Evolutionary conservation across 1,140 invertebrate genomes (phyloP), one percentile per base, ranked within the genome.

Genomic region (Mya arenaria): DNA sequence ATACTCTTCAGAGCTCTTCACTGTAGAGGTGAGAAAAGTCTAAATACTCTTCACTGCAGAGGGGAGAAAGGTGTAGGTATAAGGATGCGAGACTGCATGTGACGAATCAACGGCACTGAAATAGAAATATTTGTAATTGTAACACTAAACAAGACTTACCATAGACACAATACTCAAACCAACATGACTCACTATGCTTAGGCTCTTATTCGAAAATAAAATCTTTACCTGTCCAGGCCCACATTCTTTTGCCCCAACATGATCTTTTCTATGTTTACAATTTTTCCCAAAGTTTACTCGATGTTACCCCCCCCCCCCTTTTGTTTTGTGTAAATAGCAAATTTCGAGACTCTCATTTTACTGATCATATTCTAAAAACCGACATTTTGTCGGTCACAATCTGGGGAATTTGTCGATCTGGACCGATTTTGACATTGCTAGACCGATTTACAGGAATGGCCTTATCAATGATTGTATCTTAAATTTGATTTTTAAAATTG

Each of bases 1-100:
- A n/a, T n/a, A n/a, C n/a, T n/a, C n/a, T n/a, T n/a, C n/a, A n/a
- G n/a, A n/a, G n/a, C n/a, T n/a, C n/a, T n/a, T n/a, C n/a, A n/a
- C n/a, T n/a, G n/a, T n/a, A n/a, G n/a, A n/a, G n/a, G n/a, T n/a
- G n/a, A n/a, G n/a, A n/a, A n/a, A n/a, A n/a, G n/a, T n/a, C n/a
- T n/a, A n/a, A n/a, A n/a, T n/a, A 44, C 63, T 73, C 60, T 60
- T 74, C 90, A 98, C 93, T 98, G 95, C 10, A 97, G 97, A 36
- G 97, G 98, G 8, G 98, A 99, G 93, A 98, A 99, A 65, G 95
- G 95, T 37, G 97, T 98, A 37, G 98, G 97, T 75, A 95, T 95
- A 83, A 99, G 94, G 89, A 99, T 97, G 80, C 97, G 95, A 86
- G 97, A 97, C 91, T 98, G 96, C 97, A 99, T 98, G 92, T 99